Base-by-base conservation (phyloP, 2,888 invertebrate genomes). In the Dastarcus helophoroides region DNA sequence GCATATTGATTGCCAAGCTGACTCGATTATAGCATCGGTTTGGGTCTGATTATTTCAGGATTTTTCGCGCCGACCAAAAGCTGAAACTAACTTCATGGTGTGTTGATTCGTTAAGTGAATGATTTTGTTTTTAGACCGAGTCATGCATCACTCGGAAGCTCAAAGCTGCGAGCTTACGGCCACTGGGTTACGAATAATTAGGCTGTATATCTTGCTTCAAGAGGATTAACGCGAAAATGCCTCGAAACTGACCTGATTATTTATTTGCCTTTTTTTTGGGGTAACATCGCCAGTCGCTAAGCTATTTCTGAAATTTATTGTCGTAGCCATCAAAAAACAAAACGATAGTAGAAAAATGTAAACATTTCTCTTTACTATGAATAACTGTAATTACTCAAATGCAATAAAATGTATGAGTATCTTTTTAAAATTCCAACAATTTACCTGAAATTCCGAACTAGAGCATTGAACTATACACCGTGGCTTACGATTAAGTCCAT, bases 131-230 rank as follows among this genome's bases (percentile, higher is more conserved):
- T 51, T 48, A 46, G 41, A 38, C 36, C 41, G 33, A 42, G 38
- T 39, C 48, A 54, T 54, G 50, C 47, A 55, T 55, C 50, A 54
- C 48, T 47, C 44, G 48, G 39, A 44, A 44, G 41, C 47, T 50
- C 46, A 44, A 50, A 45, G 48, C 43, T 35, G 40, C 32, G 38
- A 41, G 49, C 49, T 53, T 53, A 53, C 51, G 48, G 48, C 49
- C 48, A 53, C 51, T 48, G 51, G 49, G 49, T 47, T 50, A 51
- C 43, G 50, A 50, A 53, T 56, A 54, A 56, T 55, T 53, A 48
- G 51, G 41, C 48, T 46, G 53, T 56, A 53, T 54, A 56, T 56
- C 56, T 56, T 56, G 55, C 53, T 56, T 53, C 52, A 48, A 46
- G 38, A 42, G 49, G 54, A 54, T 54, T 54, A 54, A 45, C 50